phyloP scores from a whole-genome alignment of 2,888 invertebrate species.

The Troilus luridus region DNA sequence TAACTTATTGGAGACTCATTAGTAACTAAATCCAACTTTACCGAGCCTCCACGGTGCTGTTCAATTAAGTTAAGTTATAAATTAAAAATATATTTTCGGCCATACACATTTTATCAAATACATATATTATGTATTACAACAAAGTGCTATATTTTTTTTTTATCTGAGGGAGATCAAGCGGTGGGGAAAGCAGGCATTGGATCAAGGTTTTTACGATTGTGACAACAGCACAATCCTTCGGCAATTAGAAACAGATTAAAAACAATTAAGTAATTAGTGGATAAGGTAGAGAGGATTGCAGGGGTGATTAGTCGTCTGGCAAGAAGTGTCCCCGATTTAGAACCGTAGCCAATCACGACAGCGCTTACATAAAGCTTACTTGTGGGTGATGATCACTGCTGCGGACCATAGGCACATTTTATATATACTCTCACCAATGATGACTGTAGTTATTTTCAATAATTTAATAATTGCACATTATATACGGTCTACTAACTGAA shows the following conservation, averaged over 20 bases:
- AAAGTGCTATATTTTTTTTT: neutral
- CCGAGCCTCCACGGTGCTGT: too few species aligned
- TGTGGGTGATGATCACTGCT: neutral
- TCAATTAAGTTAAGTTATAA: too few species aligned
- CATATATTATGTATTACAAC: neutral
- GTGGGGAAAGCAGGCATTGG: neutral
- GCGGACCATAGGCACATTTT: neutral
- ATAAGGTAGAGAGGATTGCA: constrained; percentile 8
- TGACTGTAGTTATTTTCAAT: too few species aligned
- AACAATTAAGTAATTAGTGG: constrained; percentile 39
- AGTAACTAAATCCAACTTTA: too few species aligned
- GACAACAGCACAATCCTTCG: constrained; percentile 19
- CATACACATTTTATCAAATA: too few species aligned
- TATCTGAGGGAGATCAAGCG: neutral
- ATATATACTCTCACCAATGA: too few species aligned
- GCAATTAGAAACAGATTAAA: constrained; percentile 49
- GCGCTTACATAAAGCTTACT: constrained; percentile 12
- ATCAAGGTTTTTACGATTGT: neutral
- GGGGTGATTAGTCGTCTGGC: constrained; percentile 28
- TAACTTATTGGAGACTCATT: too few species aligned
- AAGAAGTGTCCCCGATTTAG: constrained; percentile 29
- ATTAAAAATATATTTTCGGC: too few species aligned
- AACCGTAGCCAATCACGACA: constrained; percentile 5
- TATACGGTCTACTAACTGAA: too few species aligned
- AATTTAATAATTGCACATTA: too few species aligned